Evolutionary conservation across 2,888 invertebrate species (phyloP).

Genomic region (Tethea ocularis): DNA sequence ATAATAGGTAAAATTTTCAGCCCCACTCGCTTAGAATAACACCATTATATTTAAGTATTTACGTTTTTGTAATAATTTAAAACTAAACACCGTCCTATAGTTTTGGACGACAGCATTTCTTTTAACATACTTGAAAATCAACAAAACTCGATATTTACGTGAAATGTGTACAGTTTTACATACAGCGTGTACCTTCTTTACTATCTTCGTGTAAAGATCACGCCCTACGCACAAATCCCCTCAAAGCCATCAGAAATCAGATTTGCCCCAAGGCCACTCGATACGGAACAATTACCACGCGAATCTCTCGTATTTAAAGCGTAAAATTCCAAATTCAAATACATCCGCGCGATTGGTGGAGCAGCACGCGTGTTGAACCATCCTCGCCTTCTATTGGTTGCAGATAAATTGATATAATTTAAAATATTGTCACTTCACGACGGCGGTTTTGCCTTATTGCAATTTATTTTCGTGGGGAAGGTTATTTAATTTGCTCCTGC

Average conservation of each 20-base stretch:
- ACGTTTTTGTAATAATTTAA: no score
- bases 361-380: conserved; percentile 33
- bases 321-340: conserved; percentile 67
- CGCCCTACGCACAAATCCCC: conserved; percentile 5
- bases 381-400: conserved; percentile 61
- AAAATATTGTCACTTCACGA: conserved; percentile 76
- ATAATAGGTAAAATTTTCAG: neutral
- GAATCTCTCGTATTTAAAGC: conserved; percentile 48
- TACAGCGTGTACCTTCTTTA: neutral
- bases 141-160: neutral
- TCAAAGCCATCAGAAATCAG: conserved; percentile 26
- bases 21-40: neutral
- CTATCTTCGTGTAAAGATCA: neutral
- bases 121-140: no score
- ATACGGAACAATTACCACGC: conserved; percentile 43
- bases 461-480: conserved; percentile 76
- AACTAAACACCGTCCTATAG: no score
- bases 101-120: no score
- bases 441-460: conserved; percentile 70
- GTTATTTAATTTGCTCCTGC: conserved; percentile 72
- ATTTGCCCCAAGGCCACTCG: conserved; percentile 48
- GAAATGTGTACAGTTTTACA: neutral
- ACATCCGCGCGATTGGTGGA: conserved; percentile 57
- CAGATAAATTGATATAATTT: conserved; percentile 75
- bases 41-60: no score